Evolutionary conservation across 2,113 vertebrate species (phyloP).

Genomic region (Entomyzon cyanotis): DNA sequence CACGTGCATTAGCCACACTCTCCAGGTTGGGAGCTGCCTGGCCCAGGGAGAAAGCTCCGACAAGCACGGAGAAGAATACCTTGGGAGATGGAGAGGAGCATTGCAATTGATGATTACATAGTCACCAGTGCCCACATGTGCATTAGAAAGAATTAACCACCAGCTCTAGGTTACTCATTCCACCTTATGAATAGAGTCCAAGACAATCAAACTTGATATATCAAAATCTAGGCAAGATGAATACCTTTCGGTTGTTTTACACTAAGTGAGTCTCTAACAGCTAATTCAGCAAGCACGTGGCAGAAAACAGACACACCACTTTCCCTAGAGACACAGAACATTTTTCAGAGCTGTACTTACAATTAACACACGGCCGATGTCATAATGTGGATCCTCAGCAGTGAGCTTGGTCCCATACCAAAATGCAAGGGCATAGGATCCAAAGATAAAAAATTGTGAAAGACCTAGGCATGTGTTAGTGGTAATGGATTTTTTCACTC

Average conservation of each 20-base stretch:
- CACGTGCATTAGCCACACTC: slow-evolving; percentile 77
- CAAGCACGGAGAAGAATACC: slow-evolving; percentile 81
- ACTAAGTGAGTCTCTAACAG: not conserved
- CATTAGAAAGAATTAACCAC: not conserved
- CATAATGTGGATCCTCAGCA: slow-evolving; percentile 75
- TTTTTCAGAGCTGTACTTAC: slow-evolving; percentile 71
- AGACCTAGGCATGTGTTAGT: slow-evolving; percentile 77
- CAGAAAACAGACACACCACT: not conserved
- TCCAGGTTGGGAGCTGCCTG: slow-evolving; percentile 81
- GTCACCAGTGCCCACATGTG: not conserved
- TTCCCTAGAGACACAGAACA: not conserved
- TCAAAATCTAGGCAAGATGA: not conserved
- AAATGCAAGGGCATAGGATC: slow-evolving; percentile 81
- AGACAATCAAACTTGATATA: not conserved
- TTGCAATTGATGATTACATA: not conserved
- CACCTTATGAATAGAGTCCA: not conserved
- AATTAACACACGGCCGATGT: slow-evolving; percentile 79
- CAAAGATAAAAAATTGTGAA: slow-evolving; percentile 79
- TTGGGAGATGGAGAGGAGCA: not conserved
- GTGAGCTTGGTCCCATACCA: slow-evolving; percentile 85
- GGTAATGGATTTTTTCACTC: slow-evolving; percentile 80
- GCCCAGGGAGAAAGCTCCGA: slow-evolving; percentile 77
- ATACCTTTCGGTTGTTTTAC: not conserved
- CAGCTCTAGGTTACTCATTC: not conserved
- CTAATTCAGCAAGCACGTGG: not conserved